Evolutionary conservation across 2,797 vertebrate species (phyloP), one percentile per base, ranked within the genome.

Genomic region (Micrastur ruficollis): DNA sequence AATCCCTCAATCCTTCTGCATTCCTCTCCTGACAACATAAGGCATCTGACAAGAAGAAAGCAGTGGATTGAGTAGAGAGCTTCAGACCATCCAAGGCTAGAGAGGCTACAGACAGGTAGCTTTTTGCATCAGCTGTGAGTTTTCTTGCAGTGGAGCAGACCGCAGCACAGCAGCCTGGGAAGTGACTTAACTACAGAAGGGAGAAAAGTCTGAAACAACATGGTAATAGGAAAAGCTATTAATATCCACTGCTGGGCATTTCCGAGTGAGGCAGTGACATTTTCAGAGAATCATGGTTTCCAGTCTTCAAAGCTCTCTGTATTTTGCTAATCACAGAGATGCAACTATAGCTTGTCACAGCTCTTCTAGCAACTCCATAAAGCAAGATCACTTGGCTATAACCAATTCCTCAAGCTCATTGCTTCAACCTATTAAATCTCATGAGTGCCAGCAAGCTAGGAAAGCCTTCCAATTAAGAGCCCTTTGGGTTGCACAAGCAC

Each of bases 381-480:
- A 79, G 26, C 14, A 63, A 49, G 32, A 90, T 42, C 58, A 34
- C 21, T 59, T 58, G 67, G 55, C 47, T 90, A 44, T 29, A 55
- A 38, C n/a, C 44, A 67, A 61, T 80, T 86, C 34, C 63, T 86
- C 63, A 50, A 84, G 55, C 76, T 67, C 47, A 38, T 0, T 82
- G 78, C 47, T 79, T 59, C 87, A 75, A 27, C 23, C 42, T 86
- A 59, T 32, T 78, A 81, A 53, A 42, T 31, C 27, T 42, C 8
- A 23, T 2, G 22, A 84, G 29, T 0, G 0, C 34, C 31, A 79
- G 55, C 0, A 0, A 86, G 34, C 42, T 49, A 34, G 42, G 52
- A 89, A 95, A 90, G 31, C n/a, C 74, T 91, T 10, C 21, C 20
- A 59, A 20, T 13, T 58, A 81, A 74, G 50, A 70, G 31, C 25